Base-by-base conservation (phyloP, 1,140 invertebrate genomes). In the Drosophila orosa region DNA sequence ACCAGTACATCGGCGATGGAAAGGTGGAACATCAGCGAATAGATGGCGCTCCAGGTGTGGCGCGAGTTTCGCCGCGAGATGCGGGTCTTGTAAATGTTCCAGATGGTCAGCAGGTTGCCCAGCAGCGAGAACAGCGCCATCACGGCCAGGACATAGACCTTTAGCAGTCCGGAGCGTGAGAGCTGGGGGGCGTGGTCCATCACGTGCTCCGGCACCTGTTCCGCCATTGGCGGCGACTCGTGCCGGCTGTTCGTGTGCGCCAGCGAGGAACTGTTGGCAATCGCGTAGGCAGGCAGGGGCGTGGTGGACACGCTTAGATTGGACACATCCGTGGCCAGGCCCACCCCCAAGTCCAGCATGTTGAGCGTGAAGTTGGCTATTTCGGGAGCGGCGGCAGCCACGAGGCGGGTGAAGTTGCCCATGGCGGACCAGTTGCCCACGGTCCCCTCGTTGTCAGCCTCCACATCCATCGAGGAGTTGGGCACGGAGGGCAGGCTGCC, bases 1-100 rank as follows among this genome's bases (percentile, higher is more conserved):
- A 97, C 96, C 7, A 97, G 92, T 7, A 96, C 93, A 92, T 98
- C 97, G 0, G 96, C 96, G 24, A 95, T 92, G 0, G 95, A 95
- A 1, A 96, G 92, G 82, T 97, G 96, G 29, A 96, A 94, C 76
- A 97, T 96, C 37, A 97, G 91, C 22, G 94, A 95, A 86, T 97
- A 96, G 52, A 97, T 95, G 4, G 96, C 95, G 31, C 94, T 95
- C 92, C 94, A 94, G 54, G 94, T 93, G 73, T 96, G 93, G 74
- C 94, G 82, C 0, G 93, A 92, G 60, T 93, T 92, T 42, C 93
- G 90, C 22, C 93, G 90, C 39, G 92, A 90, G 31, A 93, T 91
- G 12, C 92, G 92, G 1, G 93, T 94, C 80, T 94, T 94, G 57
- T 93, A 93, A 71, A 97, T 95, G 68, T 95, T 96, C 85, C 95